phyloP scores from a whole-genome alignment of 2,888 invertebrate species.

The Tetropium fuscum region DNA sequence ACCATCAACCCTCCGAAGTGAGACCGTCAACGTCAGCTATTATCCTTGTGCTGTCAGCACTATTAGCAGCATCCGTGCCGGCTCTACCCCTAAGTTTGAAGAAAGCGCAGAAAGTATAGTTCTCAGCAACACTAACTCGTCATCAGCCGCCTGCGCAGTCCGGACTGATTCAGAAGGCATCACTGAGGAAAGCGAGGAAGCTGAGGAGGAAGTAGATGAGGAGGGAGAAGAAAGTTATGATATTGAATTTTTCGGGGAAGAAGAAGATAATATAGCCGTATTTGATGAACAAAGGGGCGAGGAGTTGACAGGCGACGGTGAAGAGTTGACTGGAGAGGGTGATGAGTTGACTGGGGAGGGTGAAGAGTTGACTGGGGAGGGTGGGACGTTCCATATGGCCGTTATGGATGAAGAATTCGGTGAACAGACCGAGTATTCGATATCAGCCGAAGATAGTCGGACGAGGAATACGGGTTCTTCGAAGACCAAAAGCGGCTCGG shows the following conservation, averaged over 20 bases:
- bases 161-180: constrained; percentile 21
- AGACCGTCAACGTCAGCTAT: constrained; percentile 44
- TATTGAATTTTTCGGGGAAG: constrained; percentile 21
- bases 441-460: neutral
- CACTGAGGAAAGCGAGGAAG: constrained; percentile 9
- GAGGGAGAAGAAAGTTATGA: constrained; percentile 32
- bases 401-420: neutral
- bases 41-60: constrained; percentile 33
- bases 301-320: neutral
- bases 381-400: neutral
- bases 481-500: constrained; percentile 10
- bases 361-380: neutral
- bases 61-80: constrained; percentile 30
- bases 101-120: constrained; percentile 23
- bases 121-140: constrained; percentile 6
- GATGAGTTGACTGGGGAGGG: neutral
- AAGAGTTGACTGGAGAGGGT: constrained; percentile 2
- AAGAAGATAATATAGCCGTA: constrained; percentile 4
- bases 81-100: constrained; percentile 20
- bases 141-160: constrained; percentile 15
- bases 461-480: neutral
- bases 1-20: constrained; percentile 19
- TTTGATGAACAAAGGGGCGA: neutral
- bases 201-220: constrained; percentile 25
- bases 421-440: constrained; percentile 12